Evolutionary conservation across 2,113 vertebrate genomes (phyloP), one percentile per base, ranked within the genome.

Genomic region (Herpailurus yagouaroundi): DNA sequence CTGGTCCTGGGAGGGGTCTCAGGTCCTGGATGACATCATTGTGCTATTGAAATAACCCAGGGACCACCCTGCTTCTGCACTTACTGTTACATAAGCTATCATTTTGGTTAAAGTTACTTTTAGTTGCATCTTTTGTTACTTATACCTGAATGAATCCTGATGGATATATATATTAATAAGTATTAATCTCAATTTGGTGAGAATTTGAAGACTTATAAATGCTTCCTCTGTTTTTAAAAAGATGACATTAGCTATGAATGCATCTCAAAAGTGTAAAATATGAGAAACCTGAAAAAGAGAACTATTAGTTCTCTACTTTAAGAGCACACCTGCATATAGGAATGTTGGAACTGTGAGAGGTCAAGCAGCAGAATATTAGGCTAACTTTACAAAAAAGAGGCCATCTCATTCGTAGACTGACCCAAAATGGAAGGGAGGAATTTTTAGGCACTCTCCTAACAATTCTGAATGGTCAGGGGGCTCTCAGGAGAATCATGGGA

Each of bases 171-270:
- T 48, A 41, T 79, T 89, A 48, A 57, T n/a, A 80, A 89, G 19
- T 64, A 88, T 80, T 88, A 76, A 25, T 13, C 9, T 95, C 57
- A 92, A 41, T 4, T 68, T 66, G 36, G 38, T 91, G 64, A 73
- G 7, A 63, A 83, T 48, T 93, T 91, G 10, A 83, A 87, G 57
- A 80, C 19, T 85, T 55, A 57, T 7, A 14, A 74, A 13, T 91
- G 60, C 29, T 81, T 94, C n/a, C 16, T 80, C 23, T 92, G 45
- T 50, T 68, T 95, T 89, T 25, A 94, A 88, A 76, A 74, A 73
- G 3, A 71, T 77, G 68, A 23, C 33, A 71, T 93, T 79, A 77
- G 74, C 2, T 68, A 13, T 66, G 68, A 87, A 45, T 71, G 33
- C 21, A 69, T 73, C 14, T 66, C 27, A 73, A 66, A 83, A 45